Conservation (phyloP, 2,888 invertebrate species). For the Agrotis puta region DNA sequence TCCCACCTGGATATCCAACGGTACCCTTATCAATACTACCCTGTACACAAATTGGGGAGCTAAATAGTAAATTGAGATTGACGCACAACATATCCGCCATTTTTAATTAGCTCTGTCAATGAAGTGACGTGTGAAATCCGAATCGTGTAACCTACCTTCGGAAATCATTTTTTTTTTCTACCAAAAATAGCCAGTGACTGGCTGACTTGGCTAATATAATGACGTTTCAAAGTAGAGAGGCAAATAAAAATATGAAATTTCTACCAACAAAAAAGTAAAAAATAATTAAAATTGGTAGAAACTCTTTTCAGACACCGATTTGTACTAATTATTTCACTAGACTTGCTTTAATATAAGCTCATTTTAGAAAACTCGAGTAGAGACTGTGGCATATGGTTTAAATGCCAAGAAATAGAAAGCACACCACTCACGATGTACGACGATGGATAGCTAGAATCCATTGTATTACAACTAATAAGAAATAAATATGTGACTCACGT, state of each 20-base stretch:
- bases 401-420: not conserved
- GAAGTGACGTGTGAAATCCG: constrained; percentile 36
- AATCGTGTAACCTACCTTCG: constrained; percentile 10
- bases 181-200: constrained; percentile 9
- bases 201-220: not conserved
- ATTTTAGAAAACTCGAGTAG: not conserved
- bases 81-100: constrained; percentile 56
- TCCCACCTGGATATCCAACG: constrained; percentile 1
- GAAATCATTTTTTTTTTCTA: constrained; percentile 34
- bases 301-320: not conserved
- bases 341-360: not conserved
- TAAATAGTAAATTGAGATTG: constrained; percentile 57
- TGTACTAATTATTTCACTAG: too few species aligned
- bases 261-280: not conserved
- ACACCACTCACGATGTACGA: too few species aligned
- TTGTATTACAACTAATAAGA: too few species aligned
- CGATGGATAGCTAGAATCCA: too few species aligned
- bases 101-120: constrained; percentile 63
- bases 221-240: not conserved
- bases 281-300: not conserved
- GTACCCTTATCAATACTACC: constrained; percentile 41
- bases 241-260: not conserved
- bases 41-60: constrained; percentile 33
- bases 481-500: too few species aligned
- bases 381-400: not conserved